Evolutionary conservation across 2,888 invertebrate species (phyloP), one percentile per base, ranked within the genome.

Genomic region (Anthophora plumipes): DNA sequence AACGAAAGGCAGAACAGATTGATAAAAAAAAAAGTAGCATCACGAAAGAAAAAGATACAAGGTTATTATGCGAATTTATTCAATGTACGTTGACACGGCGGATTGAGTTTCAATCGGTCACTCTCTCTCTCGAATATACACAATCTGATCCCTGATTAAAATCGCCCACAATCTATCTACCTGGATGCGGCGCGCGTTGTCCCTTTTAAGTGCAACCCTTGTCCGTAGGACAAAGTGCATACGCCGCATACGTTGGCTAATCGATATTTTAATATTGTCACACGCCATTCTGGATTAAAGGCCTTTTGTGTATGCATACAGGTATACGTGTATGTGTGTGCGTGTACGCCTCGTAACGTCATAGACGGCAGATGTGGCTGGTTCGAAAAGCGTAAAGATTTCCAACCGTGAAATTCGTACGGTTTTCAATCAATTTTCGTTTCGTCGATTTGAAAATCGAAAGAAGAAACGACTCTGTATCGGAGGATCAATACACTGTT

Each of bases 201-300:
- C 88, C 86, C 88, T 89, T 91, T 89, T 89, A 89, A 89, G 85
- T 85, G 87, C 89, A 89, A 85, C 91, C 91, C 91, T 88, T 87
- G 87, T 84, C 67, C 83, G 81, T 82, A 79, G 89, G 86, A 92
- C 93, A 93, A 93, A 93, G 93, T 93, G 93, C 93, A 93, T 93
- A 91, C 93, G 92, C 91, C 90, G 93, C 92, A 93, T 93, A 92
- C 93, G 90, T 92, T 90, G 90, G 90, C 90, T 90, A 92, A 93
- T 93, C 93, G 91, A 93, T 93, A 93, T 93, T 93, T 93, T 93
- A 93, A 93, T 93, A 93, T 93, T 91, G 92, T 92, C 91, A 88
- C 88, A 87, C 89, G 85, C 83, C 85, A 85, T 86, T 83, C 76
- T 83, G 87, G 89, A 89, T 90, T 90, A 90, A 91, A 90, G 87